Base-by-base conservation (phyloP, 2,888 invertebrate species). In the Drosophila rubida region DNA sequence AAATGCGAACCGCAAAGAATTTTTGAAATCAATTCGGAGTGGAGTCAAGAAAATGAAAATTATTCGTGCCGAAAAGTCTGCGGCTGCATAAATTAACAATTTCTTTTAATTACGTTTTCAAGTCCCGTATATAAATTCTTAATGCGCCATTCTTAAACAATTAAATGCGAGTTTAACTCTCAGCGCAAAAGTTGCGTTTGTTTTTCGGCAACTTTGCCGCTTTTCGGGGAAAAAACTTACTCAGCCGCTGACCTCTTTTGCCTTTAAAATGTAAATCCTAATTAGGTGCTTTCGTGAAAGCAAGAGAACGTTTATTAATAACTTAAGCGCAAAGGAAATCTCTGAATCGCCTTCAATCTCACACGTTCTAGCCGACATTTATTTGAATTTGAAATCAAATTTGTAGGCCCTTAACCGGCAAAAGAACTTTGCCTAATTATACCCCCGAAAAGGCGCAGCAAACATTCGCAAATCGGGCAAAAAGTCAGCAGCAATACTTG, bases 71-170 rank as follows among this genome's bases (percentile, higher is more conserved):
- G 14, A 53, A 55, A 46, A 46, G n/a, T 27, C 58, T 3, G 57
- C 7, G 35, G 35, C 41, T 51, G 63, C 48, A 73, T 76, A 70
- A 69, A 78, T 75, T 73, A 78, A 75, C 69, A 72, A 67, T 53
- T 63, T 85, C 88, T 88, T 84, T 88, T 84, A 84, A 84, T 84
- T 88, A 88, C 84, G 71, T 82, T 69, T 51, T 53, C 42, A 51
- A 72, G 53, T 49, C 13, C 22, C 11, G 30, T 16, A 23, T 8
- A 50, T 69, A 62, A 37, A 74, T 78, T 59, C 62, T 57, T 74
- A 78, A 75, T 62, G 44, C 49, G n/a, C 51, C 50, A 63, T 63
- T 42, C 55, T 49, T 69, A 39, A 69, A 58, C 51, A 78, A 75
- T 73, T 78, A 54, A 72, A 71, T 37, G 49, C 44, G 16, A 22